Evolutionary conservation across 2,113 vertebrate species (phyloP).

Genomic region (Hypanus sabinus): DNA sequence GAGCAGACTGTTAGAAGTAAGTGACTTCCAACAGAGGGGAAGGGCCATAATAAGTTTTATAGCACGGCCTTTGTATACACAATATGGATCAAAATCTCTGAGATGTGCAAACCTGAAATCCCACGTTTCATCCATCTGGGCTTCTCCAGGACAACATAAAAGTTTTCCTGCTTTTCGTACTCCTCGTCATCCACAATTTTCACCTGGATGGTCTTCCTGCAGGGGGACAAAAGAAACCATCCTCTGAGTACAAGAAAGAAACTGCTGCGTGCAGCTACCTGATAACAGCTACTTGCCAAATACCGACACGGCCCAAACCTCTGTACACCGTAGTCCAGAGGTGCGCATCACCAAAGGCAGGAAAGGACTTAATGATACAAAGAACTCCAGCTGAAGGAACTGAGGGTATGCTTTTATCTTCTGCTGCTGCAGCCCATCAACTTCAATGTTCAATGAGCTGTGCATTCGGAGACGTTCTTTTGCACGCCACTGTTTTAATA

Average conservation of each 20-base stretch:
- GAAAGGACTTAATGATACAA: background rate
- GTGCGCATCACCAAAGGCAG: background rate
- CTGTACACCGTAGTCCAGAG: background rate
- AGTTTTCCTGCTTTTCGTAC: slow-evolving; percentile 85
- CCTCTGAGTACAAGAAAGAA: background rate
- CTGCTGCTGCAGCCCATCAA: too few species aligned
- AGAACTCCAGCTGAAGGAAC: background rate
- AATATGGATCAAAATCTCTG: background rate
- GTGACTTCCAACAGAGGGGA: too few species aligned
- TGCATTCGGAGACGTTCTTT: too few species aligned
- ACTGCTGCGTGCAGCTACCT: background rate
- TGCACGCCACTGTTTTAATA: too few species aligned
- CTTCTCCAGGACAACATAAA: slow-evolving; percentile 80
- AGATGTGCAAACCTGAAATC: slow-evolving; percentile 71
- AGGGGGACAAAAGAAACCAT: background rate
- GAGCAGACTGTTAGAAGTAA: background rate
- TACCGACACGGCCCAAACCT: too few species aligned
- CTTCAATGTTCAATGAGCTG: too few species aligned
- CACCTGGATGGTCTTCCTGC: slow-evolving; percentile 73
- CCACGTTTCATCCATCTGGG: slow-evolving; percentile 85
- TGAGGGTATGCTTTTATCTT: too few species aligned
- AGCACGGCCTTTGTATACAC: background rate
- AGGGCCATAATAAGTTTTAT: background rate
- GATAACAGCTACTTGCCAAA: background rate
- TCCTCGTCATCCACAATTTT: slow-evolving; percentile 84